phyloP scores from a whole-genome alignment of 1,140 invertebrate genomes.

The Apis mellifera region Amel_HAv3.1 CM009940.2:7486501-7487000 shows the following conservation, averaged over 20 bases:
- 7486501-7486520: background rate
- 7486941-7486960: constrained; percentile 65
- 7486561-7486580: constrained; percentile 7
- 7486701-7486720: background rate
- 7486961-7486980: constrained; percentile 67
- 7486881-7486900: constrained; percentile 30
- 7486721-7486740: background rate
- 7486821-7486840: constrained; percentile 12
- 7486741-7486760: constrained; percentile 25
- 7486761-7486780: constrained; percentile 29
- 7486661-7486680: background rate
- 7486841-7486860: background rate
- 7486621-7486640: background rate
- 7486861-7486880: background rate
- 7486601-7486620: constrained; percentile 9
- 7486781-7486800: constrained; percentile 35
- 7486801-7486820: constrained; percentile 47
- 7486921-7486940: constrained; percentile 70
- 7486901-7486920: constrained; percentile 62
- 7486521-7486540: too few species aligned
- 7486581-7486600: background rate
- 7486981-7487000: constrained; percentile 55
- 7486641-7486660: background rate
- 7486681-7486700: background rate
- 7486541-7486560: background rate